phyloP scores from a whole-genome alignment of 2,797 vertebrate species.

The Adelosebastes latens region DNA sequence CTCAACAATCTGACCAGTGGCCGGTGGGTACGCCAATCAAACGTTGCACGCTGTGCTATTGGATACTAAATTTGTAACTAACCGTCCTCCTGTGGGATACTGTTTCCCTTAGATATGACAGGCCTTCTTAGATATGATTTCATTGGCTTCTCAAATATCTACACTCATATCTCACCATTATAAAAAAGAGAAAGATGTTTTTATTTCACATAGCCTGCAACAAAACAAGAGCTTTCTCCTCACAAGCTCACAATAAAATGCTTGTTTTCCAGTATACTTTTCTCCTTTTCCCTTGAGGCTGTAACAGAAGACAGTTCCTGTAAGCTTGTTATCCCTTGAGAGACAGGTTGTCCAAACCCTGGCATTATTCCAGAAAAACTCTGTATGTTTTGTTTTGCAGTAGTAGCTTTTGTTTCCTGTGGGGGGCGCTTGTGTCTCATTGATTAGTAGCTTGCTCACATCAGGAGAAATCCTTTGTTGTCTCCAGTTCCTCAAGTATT shows the following conservation, averaged over 20 bases:
- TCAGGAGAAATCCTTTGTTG: conserved; percentile 32
- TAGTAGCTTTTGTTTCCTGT: conserved; percentile 26
- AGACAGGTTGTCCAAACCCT: conserved; percentile 15
- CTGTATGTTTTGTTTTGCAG: not conserved
- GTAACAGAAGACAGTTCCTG: conserved; percentile 31
- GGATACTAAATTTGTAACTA: conserved; percentile 92
- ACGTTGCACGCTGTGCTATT: conserved; percentile 84
- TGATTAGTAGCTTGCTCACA: not conserved
- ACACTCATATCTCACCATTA: not conserved
- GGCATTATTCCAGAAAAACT: not conserved
- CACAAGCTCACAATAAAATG: not conserved
- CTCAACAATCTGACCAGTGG: conserved; percentile 80
- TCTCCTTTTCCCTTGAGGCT: conserved; percentile 17
- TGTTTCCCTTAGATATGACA: conserved; percentile 64
- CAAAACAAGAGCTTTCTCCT: not conserved
- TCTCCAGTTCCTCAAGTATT: conserved; percentile 6
- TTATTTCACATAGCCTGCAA: not conserved
- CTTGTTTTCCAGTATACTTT: conserved; percentile 9
- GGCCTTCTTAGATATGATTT: conserved; percentile 32
- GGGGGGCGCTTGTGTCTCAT: conserved; percentile 45
- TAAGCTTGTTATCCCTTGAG: conserved; percentile 8
- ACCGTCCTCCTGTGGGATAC: conserved; percentile 84
- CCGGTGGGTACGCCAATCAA: conserved; percentile 85
- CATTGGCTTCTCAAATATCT: not conserved
- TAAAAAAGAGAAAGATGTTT: not conserved